These are phyloP conservation scores for Todiramphus saurophagus DNA, from an alignment of 2,113 vertebrate species.

Conservation along the genomic window DNA sequence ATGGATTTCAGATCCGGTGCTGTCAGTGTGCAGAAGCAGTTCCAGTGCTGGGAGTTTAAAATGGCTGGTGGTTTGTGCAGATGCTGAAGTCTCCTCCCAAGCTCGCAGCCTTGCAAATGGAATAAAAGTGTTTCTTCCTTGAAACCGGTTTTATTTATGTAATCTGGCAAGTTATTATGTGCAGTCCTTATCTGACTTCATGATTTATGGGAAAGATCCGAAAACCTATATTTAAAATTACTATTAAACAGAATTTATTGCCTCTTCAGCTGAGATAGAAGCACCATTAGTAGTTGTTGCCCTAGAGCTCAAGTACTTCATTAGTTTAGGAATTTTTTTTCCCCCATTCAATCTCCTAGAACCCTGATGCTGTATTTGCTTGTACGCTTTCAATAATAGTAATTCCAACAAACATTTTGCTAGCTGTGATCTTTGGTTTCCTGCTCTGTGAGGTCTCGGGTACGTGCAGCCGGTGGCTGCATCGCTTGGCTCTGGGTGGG, in stretches of 20 bases:
- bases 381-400: background rate
- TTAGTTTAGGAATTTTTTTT: slow-evolving; percentile 37
- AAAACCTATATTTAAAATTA: slow-evolving; percentile 36
- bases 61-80: background rate
- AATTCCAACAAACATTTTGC: background rate
- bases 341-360: background rate
- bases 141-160: slow-evolving; percentile 37
- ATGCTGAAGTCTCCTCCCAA: background rate
- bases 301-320: slow-evolving; percentile 40
- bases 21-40: background rate
- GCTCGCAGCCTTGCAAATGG: background rate
- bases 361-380: background rate
- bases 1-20: background rate
- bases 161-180: slow-evolving; percentile 31
- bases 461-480: background rate
- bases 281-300: slow-evolving; percentile 8
- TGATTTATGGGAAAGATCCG: slow-evolving; percentile 37
- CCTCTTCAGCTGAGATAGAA: slow-evolving; percentile 35
- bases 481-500: background rate
- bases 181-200: background rate
- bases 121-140: background rate
- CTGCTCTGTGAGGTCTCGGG: background rate
- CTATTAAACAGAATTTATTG: background rate
- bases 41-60: background rate
- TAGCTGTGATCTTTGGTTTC: background rate